A percentile compares a stretch with the other conserved stretches of the same genome.
Evolutionary conservation across 2,888 invertebrate genomes (phyloP).

Genomic region (Antheraea assamensis): DNA sequence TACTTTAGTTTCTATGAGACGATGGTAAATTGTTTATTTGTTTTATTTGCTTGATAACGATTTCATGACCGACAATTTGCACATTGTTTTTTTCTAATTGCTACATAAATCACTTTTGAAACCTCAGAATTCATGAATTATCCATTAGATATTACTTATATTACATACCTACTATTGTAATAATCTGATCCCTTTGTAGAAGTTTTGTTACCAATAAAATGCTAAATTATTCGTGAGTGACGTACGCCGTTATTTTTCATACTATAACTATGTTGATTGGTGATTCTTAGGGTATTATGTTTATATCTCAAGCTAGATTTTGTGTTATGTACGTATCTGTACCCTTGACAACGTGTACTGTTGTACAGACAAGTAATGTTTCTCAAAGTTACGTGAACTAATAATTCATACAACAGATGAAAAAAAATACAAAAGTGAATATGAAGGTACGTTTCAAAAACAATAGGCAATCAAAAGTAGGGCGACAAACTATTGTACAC

Average conservation of each 20-base stretch:
- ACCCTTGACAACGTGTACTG: no score
- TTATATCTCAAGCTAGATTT: no score
- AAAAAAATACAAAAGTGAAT: background rate
- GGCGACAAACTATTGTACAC: slow-evolving; percentile 1
- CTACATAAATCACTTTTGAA: background rate
- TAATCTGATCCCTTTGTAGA: no score
- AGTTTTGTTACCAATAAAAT: no score
- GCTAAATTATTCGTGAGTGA: no score
- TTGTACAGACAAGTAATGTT: no score
- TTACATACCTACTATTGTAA: no score
- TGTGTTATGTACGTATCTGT: no score
- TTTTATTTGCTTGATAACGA: background rate
- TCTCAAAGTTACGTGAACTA: background rate
- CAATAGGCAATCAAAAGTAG: slow-evolving; percentile 10
- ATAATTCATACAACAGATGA: background rate
- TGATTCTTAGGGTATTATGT: no score
- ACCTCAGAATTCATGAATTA: background rate
- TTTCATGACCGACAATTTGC: background rate
- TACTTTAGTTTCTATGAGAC: background rate
- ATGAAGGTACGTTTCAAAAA: background rate
- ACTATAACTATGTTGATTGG: no score
- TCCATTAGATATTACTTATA: no score
- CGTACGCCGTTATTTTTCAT: no score
- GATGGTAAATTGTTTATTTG: background rate
- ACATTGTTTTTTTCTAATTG: background rate